Evolutionary conservation across 2,113 vertebrate species (phyloP).

Genomic region (Cercocebus atys): DNA sequence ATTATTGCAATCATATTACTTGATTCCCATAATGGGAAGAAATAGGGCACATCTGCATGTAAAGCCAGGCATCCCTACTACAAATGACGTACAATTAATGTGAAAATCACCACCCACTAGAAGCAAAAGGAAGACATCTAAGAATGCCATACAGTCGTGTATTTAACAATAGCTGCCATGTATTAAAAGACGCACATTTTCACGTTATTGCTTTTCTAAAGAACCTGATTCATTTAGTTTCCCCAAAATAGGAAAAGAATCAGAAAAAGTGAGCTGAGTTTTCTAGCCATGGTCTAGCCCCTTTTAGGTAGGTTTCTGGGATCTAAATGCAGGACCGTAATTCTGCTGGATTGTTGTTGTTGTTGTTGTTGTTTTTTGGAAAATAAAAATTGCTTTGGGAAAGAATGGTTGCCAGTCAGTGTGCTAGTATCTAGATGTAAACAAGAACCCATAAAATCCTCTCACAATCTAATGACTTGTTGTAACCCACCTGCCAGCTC

Average conservation of each 20-base stretch:
- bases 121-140: constrained; percentile 10
- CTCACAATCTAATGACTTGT: background rate
- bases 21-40: constrained; percentile 51
- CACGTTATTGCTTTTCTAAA: constrained; percentile 42
- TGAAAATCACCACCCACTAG: constrained; percentile 21
- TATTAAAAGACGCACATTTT: constrained; percentile 34
- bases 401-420: constrained; percentile 30
- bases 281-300: background rate
- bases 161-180: constrained; percentile 15
- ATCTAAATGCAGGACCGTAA: constrained; percentile 31
- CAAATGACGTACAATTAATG: constrained; percentile 36
- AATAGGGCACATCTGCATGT: constrained; percentile 57
- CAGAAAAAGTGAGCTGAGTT: background rate
- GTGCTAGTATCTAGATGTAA: background rate
- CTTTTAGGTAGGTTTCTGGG: background rate
- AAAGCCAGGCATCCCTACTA: background rate
- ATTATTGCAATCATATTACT: constrained; percentile 52
- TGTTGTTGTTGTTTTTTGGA: background rate
- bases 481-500: constrained; percentile 55
- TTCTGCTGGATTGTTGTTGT: background rate
- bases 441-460: constrained; percentile 34
- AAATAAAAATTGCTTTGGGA: constrained; percentile 51
- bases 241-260: background rate
- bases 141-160: background rate
- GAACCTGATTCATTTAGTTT: background rate